phyloP scores from a whole-genome alignment of 2,888 invertebrate species.

The Onthophagus sagittarius region DNA sequence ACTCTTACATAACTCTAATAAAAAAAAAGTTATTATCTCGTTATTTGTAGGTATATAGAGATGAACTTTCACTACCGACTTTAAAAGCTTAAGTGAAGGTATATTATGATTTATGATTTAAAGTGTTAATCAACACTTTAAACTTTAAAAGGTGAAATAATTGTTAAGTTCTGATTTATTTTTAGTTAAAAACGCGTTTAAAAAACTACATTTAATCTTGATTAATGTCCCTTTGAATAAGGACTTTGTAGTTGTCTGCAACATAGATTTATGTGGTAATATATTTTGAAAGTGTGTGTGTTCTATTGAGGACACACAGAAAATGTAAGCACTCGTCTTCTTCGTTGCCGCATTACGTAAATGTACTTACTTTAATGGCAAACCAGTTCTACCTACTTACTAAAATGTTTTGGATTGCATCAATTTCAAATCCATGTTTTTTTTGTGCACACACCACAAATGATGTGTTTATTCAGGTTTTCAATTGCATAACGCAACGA shows the following conservation, averaged over 20 bases:
- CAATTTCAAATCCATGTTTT: background rate
- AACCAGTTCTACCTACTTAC: background rate
- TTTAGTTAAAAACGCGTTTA: no score
- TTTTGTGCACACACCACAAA: background rate
- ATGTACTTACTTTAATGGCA: background rate
- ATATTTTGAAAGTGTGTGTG: background rate
- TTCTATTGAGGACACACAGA: background rate
- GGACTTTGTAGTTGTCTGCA: background rate
- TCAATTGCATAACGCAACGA: background rate
- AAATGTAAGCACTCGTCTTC: background rate
- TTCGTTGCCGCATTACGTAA: background rate
- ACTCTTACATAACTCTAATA: background rate
- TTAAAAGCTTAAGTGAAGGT: background rate
- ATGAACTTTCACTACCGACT: background rate
- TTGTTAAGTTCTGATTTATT: no score
- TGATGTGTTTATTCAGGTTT: background rate
- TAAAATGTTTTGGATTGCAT: background rate
- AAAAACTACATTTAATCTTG: background rate
- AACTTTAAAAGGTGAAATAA: no score
- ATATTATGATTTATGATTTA: background rate
- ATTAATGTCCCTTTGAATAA: background rate
- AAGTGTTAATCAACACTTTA: background rate
- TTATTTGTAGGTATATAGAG: background rate
- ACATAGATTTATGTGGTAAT: background rate
- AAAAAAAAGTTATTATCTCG: background rate